Evolutionary conservation across 2,797 vertebrate genomes (phyloP).

Genomic region (Myotis myotis): DNA sequence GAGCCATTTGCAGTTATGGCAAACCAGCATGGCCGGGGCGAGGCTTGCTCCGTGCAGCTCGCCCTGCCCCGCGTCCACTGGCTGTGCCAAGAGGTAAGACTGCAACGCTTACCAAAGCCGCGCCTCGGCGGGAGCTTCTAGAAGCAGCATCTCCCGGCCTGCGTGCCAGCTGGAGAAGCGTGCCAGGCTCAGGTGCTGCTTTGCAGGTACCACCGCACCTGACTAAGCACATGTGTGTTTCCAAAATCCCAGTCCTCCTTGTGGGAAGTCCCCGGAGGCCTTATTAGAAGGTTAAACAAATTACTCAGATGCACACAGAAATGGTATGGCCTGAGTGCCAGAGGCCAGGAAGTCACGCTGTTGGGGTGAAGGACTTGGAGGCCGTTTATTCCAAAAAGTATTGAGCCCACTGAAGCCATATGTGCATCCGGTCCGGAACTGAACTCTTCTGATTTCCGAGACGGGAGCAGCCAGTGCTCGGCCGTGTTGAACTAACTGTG

Average conservation of each 20-base stretch:
- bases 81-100: neutral
- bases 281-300: slow-evolving; percentile 65
- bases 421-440: slow-evolving; percentile 35
- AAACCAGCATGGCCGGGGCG: slow-evolving; percentile 17
- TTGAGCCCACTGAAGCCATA: slow-evolving; percentile 46
- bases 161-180: neutral
- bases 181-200: neutral
- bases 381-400: slow-evolving; percentile 65
- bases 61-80: neutral
- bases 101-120: neutral
- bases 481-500: slow-evolving; percentile 54
- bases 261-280: slow-evolving; percentile 61
- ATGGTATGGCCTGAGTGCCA: neutral
- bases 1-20: slow-evolving; percentile 47
- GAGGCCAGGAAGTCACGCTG: slow-evolving; percentile 51
- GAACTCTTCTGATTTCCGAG: slow-evolving; percentile 37
- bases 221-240: neutral
- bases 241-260: slow-evolving; percentile 43
- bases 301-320: slow-evolving; percentile 49
- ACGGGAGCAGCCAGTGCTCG: slow-evolving; percentile 24
- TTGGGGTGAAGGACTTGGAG: slow-evolving; percentile 31
- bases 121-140: neutral
- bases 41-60: neutral
- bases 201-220: neutral
- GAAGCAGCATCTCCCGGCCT: neutral